Base-by-base conservation (phyloP, 2,797 vertebrate genomes). In the Microctenopoma steveboyesi region DNA sequence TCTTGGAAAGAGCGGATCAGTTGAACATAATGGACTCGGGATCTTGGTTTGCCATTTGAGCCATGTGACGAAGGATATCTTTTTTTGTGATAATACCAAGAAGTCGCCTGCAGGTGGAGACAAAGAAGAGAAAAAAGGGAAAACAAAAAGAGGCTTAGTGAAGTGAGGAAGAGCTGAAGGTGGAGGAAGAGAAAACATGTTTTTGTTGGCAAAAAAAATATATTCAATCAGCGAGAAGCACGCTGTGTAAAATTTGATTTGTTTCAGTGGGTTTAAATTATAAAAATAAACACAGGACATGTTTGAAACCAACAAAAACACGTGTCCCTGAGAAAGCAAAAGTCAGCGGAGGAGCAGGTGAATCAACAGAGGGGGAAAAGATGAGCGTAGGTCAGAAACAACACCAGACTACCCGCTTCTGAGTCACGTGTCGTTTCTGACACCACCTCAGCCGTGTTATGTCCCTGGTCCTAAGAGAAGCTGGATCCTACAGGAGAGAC, bases 81-180 rank as follows among this genome's bases (percentile, higher is more conserved):
- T 99, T 99, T 97, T 99, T 99, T 96, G 98, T 99, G 93, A 99
- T 95, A 92, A 99, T 97, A 93, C 98, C 98, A 95, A 99, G 97
- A 92, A 99, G 98, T 85, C 97, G 97, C 92, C 98, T 99, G 93
- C 61, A 94, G 87, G 43, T 74, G 72, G 83, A 84, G 76, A 88
- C 70, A 89, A 37, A 87, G 73, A 12, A 67, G 53, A 72, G 51
- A 48, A 27, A 3, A 25, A 40, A 7, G 27, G 14, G 10, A 40
- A 45, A 42, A 30, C 43, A 54, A 16, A 25, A 18, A 33, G 11
- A 50, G 10, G 63, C 48, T 71, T 53, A 68, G 62, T 45, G 4
- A 14, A 53, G 39, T 30, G 60, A 73, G 62, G 58, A 90, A 87
- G 2, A 1, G 45, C n/a, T 2, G 18, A 8, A 7, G 47, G 13